phyloP scores from a whole-genome alignment of 92 coral and sea anemone species.

The Virgularia gustaviana region DNA sequence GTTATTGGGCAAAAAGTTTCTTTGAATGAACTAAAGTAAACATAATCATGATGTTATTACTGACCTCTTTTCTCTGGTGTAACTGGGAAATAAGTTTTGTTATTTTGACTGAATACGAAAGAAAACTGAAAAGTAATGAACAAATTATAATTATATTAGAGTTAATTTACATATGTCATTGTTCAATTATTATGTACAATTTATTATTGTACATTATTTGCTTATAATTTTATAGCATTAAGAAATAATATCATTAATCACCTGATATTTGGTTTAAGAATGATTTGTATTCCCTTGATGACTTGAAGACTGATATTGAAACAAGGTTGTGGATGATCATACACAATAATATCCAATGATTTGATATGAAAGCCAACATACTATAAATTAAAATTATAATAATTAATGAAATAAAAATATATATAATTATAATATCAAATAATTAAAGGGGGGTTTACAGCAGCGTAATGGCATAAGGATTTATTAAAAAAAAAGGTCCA shows the following conservation, averaged over 20 bases:
- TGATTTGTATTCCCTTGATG: background rate
- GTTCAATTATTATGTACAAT: too few relatives aligned
- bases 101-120: background rate
- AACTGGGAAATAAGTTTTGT: slow-evolving; percentile 21
- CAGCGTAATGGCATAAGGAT: background rate
- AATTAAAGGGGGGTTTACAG: background rate
- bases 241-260: background rate
- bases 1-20: background rate
- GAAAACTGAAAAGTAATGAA: background rate
- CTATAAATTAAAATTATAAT: too few relatives aligned
- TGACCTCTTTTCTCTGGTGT: slow-evolving; percentile 31
- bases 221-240: too few relatives aligned
- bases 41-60: too few relatives aligned
- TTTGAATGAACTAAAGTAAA: too few relatives aligned
- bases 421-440: background rate
- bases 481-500: background rate
- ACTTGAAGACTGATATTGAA: slow-evolving; percentile 31
- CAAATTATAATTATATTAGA: background rate
- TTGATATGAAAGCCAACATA: slow-evolving; percentile 15
- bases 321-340: slow-evolving; percentile 13
- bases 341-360: slow-evolving; percentile 9
- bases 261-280: slow-evolving; percentile 18
- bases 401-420: background rate
- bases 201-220: too few relatives aligned
- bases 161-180: background rate